These are phyloP conservation scores for Trachelus iudaicus DNA, from an alignment of 2,888 invertebrate genomes.

Conservation along the genomic window DNA sequence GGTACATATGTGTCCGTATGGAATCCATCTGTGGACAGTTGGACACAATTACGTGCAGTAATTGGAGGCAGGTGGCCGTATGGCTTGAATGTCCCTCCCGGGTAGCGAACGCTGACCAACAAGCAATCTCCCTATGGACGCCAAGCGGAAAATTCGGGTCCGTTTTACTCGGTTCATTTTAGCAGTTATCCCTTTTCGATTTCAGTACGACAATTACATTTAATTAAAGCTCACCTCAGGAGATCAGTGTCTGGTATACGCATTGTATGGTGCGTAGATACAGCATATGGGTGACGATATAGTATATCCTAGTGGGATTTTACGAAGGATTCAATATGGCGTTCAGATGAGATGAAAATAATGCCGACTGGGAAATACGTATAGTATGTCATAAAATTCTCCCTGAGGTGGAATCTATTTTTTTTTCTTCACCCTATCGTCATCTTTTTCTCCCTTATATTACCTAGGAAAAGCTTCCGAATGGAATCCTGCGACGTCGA, in stretches of 20 bases:
- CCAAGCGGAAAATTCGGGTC: slow-evolving; percentile 1
- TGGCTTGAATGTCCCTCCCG: slow-evolving; percentile 14
- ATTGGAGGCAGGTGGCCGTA: slow-evolving; percentile 17
- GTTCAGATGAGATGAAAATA: background rate
- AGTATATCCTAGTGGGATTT: background rate
- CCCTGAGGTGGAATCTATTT: background rate
- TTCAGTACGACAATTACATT: background rate
- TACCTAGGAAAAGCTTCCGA: background rate
- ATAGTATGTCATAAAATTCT: background rate
- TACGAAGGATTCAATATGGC: background rate
- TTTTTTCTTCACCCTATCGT: background rate
- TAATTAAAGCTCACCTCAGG: background rate
- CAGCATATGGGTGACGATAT: background rate
- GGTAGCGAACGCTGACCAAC: slow-evolving; percentile 13
- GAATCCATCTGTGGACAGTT: slow-evolving; percentile 21
- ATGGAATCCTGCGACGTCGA: slow-evolving; percentile 11
- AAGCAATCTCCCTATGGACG: slow-evolving; percentile 7
- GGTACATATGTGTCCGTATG: slow-evolving; percentile 6
- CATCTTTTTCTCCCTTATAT: background rate
- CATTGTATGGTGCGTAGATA: background rate
- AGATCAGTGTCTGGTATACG: background rate
- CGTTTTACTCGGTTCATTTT: background rate
- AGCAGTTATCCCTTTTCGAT: background rate
- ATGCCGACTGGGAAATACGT: background rate
- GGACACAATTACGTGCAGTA: slow-evolving; percentile 22